Percentiles rank a stretch among this genome's conserved stretches.
phyloP scores from a whole-genome alignment of 2,797 vertebrate species.

The Myoxocephalus aenaeus region DNA sequence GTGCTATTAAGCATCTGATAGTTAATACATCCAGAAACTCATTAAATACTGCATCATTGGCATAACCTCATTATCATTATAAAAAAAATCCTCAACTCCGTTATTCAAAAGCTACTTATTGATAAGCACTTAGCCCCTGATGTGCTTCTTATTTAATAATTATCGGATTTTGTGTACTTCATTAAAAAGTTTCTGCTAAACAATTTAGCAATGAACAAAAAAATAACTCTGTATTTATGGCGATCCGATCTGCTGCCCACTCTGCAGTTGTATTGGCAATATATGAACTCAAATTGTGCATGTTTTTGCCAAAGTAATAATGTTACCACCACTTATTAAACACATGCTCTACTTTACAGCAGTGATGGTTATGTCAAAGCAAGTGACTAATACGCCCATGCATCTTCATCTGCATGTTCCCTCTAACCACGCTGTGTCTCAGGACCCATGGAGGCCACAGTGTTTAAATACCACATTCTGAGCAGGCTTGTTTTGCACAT shows the following conservation, averaged over 20 bases:
- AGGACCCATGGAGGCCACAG: too few relatives aligned
- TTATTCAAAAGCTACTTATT: not conserved
- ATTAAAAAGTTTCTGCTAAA: not conserved
- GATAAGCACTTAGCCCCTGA: not conserved
- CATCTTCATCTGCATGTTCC: too few relatives aligned
- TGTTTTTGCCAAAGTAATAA: not conserved
- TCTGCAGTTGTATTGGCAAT: too few relatives aligned
- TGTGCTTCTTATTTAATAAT: not conserved
- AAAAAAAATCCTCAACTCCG: not conserved
- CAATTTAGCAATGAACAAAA: not conserved
- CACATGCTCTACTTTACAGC: too few relatives aligned
- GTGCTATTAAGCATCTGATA: slow-evolving; percentile 11
- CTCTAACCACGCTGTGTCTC: too few relatives aligned
- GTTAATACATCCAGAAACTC: not conserved
- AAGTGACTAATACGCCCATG: too few relatives aligned
- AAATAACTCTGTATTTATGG: too few relatives aligned
- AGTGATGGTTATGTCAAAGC: too few relatives aligned
- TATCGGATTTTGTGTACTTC: not conserved
- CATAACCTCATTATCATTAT: not conserved
- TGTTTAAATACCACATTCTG: too few relatives aligned
- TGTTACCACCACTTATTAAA: too few relatives aligned
- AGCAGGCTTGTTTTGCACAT: too few relatives aligned
- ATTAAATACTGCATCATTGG: slow-evolving; percentile 6
- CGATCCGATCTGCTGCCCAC: too few relatives aligned
- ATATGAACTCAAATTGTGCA: not conserved